phyloP scores from a whole-genome alignment of 92 coral and sea anemone species.

The Porites cylindrica region DNA sequence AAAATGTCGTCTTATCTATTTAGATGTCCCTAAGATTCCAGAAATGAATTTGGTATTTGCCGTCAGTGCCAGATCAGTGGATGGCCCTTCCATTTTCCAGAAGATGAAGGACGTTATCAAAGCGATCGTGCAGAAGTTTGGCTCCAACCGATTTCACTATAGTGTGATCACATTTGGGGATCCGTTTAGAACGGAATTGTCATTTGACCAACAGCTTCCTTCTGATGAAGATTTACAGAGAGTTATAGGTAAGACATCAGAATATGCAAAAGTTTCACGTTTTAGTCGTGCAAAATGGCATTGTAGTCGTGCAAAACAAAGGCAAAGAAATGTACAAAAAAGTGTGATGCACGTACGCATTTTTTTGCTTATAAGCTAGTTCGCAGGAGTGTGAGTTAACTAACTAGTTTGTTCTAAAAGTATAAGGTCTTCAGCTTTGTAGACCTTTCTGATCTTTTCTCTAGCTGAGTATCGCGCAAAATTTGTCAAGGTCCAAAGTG shows the following conservation, averaged over 20 bases:
- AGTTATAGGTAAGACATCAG: conserved; percentile 25
- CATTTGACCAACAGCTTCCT: conserved; percentile 44
- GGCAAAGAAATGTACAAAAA: too few relatives aligned
- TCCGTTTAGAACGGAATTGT: conserved; percentile 52
- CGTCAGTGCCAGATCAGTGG: conserved; percentile 71
- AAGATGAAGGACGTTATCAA: conserved; percentile 82
- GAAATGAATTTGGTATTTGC: conserved; percentile 77
- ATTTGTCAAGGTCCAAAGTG: too few relatives aligned
- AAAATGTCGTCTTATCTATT: not conserved
- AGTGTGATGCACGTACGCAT: too few relatives aligned
- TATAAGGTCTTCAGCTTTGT: too few relatives aligned
- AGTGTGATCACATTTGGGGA: conserved; percentile 73
- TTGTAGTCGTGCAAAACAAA: too few relatives aligned
- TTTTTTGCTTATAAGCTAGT: too few relatives aligned
- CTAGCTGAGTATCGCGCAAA: too few relatives aligned
- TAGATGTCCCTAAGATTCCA: conserved; percentile 54
- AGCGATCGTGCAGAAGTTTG: conserved; percentile 65
- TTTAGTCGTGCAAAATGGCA: not conserved
- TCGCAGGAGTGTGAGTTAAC: too few relatives aligned
- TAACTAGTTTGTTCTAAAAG: too few relatives aligned
- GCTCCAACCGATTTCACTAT: conserved; percentile 73
- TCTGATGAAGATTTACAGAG: conserved; percentile 45
- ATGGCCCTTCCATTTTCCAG: conserved; percentile 58
- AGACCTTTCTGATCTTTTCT: too few relatives aligned
- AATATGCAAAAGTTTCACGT: too few relatives aligned